Evolutionary conservation across 2,113 vertebrate species (phyloP).

Genomic region (Phodopus roborovskii): DNA sequence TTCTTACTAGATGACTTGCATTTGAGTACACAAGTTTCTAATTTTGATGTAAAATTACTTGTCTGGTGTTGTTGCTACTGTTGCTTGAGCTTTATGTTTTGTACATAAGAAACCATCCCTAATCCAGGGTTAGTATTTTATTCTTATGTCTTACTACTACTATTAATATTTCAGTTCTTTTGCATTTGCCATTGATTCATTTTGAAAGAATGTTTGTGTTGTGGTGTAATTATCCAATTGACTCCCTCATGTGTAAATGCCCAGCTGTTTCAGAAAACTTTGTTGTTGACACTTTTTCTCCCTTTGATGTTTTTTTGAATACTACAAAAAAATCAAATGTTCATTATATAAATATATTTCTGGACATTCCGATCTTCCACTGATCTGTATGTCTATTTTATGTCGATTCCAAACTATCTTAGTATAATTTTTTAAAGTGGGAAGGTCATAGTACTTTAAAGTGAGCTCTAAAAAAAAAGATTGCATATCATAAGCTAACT

Average conservation of each 20-base stretch:
- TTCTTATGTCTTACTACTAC: not conserved
- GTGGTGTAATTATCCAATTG: not conserved
- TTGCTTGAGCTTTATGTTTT: not conserved
- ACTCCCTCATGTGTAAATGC: not conserved
- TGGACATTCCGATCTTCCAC: not conserved
- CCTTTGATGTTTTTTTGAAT: not conserved
- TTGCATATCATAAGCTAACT: not conserved
- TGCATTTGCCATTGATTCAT: not conserved
- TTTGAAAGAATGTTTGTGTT: not conserved
- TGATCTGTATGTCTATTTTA: not conserved
- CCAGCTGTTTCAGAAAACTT: not conserved
- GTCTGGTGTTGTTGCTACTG: not conserved
- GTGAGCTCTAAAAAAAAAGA: not conserved
- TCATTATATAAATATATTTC: not conserved
- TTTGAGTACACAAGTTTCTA: not conserved
- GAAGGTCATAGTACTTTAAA: not conserved
- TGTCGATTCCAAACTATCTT: not conserved
- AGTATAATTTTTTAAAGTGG: not conserved
- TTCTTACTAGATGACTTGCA: not conserved
- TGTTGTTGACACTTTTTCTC: not conserved
- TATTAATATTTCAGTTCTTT: not conserved
- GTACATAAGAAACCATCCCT: not conserved
- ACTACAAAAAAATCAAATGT: not conserved
- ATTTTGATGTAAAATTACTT: not conserved
- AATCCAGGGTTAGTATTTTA: not conserved